A percentile compares a stretch with the other conserved stretches of the same genome.
These are phyloP conservation scores for Eretmochelys imbricata DNA, from an alignment of 2,113 vertebrate genomes.

Conservation along the genomic window DNA sequence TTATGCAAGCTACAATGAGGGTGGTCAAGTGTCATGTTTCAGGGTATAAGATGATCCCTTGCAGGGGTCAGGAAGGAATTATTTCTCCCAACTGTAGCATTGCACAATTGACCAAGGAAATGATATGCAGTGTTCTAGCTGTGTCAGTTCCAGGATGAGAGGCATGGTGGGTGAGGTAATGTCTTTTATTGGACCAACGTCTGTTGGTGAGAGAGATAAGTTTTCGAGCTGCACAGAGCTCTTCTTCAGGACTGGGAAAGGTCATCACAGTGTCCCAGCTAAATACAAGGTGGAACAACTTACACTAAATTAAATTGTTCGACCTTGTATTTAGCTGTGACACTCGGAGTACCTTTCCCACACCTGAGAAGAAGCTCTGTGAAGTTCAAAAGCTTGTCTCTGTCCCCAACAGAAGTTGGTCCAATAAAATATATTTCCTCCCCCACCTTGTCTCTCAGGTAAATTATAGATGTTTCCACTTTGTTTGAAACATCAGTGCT, in stretches of 20 bases:
- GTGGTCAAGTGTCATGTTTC: background rate
- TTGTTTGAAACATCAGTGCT: background rate
- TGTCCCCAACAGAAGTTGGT: background rate
- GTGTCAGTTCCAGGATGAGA: background rate
- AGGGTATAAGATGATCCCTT: background rate
- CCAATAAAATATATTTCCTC: background rate
- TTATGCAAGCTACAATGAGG: background rate
- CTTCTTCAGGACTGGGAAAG: background rate
- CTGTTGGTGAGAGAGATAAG: background rate
- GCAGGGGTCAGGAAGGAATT: background rate
- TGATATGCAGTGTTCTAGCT: background rate
- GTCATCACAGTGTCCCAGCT: background rate
- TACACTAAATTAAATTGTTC: background rate
- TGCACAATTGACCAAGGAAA: background rate
- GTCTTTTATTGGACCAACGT: background rate
- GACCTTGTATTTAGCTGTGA: background rate
- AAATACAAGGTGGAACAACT: background rate
- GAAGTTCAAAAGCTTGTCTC: background rate
- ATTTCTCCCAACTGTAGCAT: accelerated
- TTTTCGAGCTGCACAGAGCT: background rate
- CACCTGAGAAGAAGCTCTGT: background rate
- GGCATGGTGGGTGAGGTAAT: background rate
- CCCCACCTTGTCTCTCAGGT: accelerated
- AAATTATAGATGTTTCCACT: background rate
- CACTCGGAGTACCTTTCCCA: background rate